Base-by-base conservation (phyloP, 30 jellyfish, hydroid and myxozoan species). In the Aurelia sp. region DNA sequence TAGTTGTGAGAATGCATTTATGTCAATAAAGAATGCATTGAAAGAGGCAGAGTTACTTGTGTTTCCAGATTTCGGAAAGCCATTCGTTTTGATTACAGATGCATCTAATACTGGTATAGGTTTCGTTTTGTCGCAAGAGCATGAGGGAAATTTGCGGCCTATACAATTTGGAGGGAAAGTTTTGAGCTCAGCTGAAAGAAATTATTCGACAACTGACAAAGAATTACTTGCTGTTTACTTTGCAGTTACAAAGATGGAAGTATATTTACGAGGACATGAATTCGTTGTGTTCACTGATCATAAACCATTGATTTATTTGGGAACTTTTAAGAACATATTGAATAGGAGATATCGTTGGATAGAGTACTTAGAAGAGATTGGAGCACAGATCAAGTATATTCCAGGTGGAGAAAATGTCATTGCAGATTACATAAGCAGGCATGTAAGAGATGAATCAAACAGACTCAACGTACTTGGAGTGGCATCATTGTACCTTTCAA, bases 191-290 rank as follows among this genome's bases (percentile, higher is more conserved):
- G 82, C 82, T 9, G 82, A 71, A 40, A 40, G 82, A 71, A 67
- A 67, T 27, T 71, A 71, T 71, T 71, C 67, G 17, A 40, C 65
- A 13, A 71, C 82, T 18, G 76, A 65, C 21, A 65, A 65, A 65
- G 48, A 65, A 22, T 65, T 65, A 65, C 76, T 65, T 0, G 33
- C 33, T 27, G 33, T 27, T 27, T 27, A 27, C 2, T 27, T 27
- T 27, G 2, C 33, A 27, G 33, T 27, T 27, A 27, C 1, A 2
- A 27, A 27, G 33, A 0, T 27, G n/a, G 33, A 27, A 27, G 33
- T 53, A 53, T 53, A 53, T 53, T 53, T 53, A 53, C 2, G n/a
- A 53, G 65, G 65, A 53, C 16, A 53, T 12, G 19, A 53, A 53
- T 12, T 53, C 2, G 65, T 53, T 2, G 33, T 27, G 2, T 27